Percentiles rank a stretch among this genome's conserved stretches.
Evolutionary conservation across 1,140 invertebrate genomes (phyloP).

Genomic region (Portunus trituberculatus): DNA sequence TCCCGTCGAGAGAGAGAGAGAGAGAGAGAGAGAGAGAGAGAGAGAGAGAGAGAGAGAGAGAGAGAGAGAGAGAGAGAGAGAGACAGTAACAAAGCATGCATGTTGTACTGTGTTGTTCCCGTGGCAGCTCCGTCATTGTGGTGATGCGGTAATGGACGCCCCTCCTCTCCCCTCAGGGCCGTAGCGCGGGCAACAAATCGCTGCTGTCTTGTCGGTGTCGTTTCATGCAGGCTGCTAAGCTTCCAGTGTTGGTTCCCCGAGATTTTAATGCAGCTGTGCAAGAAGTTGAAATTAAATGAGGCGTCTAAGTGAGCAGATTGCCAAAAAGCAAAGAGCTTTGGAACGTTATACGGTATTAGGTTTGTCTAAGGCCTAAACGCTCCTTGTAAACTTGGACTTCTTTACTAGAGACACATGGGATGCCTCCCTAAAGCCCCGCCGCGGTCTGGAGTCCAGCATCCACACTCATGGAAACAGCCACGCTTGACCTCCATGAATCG

Average conservation of each 20-base stretch:
- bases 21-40: neutral
- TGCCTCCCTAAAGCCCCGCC: neutral
- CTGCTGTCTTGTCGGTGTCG: too few relatives aligned
- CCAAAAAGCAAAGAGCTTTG: too few relatives aligned
- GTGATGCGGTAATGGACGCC: neutral
- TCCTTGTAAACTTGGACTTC: too few relatives aligned
- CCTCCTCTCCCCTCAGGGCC: neutral
- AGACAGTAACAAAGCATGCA: neutral
- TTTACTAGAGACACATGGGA: neutral
- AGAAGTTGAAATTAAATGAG: too few relatives aligned
- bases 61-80: conserved; percentile 12
- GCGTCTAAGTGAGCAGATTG: too few relatives aligned
- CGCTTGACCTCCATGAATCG: conserved; percentile 3
- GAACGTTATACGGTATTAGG: too few relatives aligned
- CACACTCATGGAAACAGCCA: neutral
- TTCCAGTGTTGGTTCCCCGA: too few relatives aligned
- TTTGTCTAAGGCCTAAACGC: too few relatives aligned
- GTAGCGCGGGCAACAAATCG: too few relatives aligned
- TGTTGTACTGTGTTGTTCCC: neutral
- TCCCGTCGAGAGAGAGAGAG: neutral
- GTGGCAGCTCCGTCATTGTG: neutral
- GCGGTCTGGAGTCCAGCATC: too few relatives aligned
- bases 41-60: neutral
- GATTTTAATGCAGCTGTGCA: too few relatives aligned
- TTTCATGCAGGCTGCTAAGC: too few relatives aligned